These are phyloP conservation scores for Pemphredon lugubris DNA, from an alignment of 2,888 invertebrate species.

Conservation along the genomic window DNA sequence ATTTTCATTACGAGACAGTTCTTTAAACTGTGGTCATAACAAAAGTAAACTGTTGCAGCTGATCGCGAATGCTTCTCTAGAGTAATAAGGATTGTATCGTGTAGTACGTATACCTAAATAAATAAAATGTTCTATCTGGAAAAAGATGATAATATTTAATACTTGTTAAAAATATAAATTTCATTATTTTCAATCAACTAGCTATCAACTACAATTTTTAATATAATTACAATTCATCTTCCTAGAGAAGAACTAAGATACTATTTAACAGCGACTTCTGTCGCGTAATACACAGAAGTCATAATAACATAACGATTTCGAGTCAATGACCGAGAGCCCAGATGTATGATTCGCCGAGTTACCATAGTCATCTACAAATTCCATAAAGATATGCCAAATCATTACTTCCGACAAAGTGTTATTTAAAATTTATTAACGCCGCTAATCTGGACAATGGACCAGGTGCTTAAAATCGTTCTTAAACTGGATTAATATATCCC, in stretches of 20 bases:
- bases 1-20: no score
- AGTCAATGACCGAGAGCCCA: slow-evolving; percentile 56
- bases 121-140: slow-evolving; percentile 49
- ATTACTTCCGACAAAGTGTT: slow-evolving; percentile 22
- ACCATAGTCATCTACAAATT: slow-evolving; percentile 41
- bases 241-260: slow-evolving; percentile 63
- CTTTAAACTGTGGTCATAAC: no score
- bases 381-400: slow-evolving; percentile 66
- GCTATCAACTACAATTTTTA: slow-evolving; percentile 63
- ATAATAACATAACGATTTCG: slow-evolving; percentile 59
- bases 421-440: not conserved
- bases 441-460: slow-evolving; percentile 42
- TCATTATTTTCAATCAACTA: slow-evolving; percentile 70
- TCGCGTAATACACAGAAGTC: slow-evolving; percentile 42
- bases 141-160: slow-evolving; percentile 75
- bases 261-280: slow-evolving; percentile 66
- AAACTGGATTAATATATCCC: slow-evolving; percentile 43
- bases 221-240: slow-evolving; percentile 69
- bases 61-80: not conserved
- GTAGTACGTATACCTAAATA: slow-evolving; percentile 21
- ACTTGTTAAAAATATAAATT: slow-evolving; percentile 79
- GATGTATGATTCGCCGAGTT: slow-evolving; percentile 32
- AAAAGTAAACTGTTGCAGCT: no score
- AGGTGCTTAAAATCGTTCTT: slow-evolving; percentile 48
- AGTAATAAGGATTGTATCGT: not conserved